Evolutionary conservation across 2,888 invertebrate species (phyloP).

Genomic region (Lamellibrachia columna): DNA sequence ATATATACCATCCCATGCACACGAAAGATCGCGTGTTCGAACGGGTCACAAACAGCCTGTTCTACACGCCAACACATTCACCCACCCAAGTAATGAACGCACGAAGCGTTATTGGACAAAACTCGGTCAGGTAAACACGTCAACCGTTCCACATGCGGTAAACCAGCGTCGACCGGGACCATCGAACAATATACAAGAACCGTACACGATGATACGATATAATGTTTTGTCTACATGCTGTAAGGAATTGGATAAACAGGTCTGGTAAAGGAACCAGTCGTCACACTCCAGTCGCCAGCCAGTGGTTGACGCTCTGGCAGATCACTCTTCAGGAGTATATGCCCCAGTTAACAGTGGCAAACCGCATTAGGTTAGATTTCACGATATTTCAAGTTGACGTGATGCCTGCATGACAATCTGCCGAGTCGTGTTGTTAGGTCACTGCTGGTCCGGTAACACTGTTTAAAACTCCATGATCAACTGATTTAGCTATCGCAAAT

Average conservation of each 20-base stretch:
- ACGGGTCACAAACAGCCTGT: neutral
- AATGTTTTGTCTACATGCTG: neutral
- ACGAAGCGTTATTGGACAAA: neutral
- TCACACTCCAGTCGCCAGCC: neutral
- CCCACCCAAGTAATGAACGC: neutral
- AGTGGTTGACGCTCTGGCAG: neutral
- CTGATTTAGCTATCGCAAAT: neutral
- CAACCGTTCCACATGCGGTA: neutral
- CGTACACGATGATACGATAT: neutral
- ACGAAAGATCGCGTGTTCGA: neutral
- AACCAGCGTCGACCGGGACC: neutral
- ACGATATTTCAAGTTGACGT: neutral
- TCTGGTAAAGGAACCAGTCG: neutral
- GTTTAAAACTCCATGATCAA: neutral
- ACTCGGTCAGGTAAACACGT: neutral
- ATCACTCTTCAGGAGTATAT: neutral
- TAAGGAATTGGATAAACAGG: neutral
- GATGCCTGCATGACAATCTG: neutral
- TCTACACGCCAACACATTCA: neutral
- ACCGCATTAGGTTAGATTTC: neutral
- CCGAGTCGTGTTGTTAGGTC: constrained; percentile 4
- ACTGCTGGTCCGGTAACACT: neutral
- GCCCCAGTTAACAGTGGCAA: neutral
- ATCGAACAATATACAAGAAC: neutral
- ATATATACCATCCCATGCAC: neutral